Evolutionary conservation across 2,113 vertebrate species (phyloP).

Genomic region (Rostratula benghalensis): DNA sequence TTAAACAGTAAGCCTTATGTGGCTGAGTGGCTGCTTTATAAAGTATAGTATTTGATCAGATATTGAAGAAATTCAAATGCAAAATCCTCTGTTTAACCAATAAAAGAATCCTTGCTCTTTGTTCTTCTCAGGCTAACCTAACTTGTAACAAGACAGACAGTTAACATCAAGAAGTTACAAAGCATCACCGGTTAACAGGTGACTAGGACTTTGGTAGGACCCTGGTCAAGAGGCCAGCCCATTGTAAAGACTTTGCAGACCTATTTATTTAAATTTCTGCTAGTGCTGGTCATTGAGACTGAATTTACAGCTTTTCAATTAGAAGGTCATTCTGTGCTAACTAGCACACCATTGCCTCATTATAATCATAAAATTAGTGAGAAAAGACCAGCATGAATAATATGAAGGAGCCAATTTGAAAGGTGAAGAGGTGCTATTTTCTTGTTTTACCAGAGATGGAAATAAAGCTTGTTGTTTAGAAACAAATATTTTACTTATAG

Average conservation of each 20-base stretch:
- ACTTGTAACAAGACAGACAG: slow-evolving; percentile 38
- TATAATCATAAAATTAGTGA: slow-evolving; percentile 80
- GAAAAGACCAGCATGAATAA: slow-evolving; percentile 74
- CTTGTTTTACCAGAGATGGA: slow-evolving; percentile 20
- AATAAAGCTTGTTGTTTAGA: slow-evolving; percentile 30
- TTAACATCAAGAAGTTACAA: slow-evolving; percentile 58
- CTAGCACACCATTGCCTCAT: slow-evolving; percentile 76
- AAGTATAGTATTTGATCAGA: background rate
- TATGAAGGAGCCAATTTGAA: slow-evolving; percentile 36
- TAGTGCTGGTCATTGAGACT: slow-evolving; percentile 64
- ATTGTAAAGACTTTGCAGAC: slow-evolving; percentile 51
- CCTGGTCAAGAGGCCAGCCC: slow-evolving; percentile 63
- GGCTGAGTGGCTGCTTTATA: slow-evolving; percentile 7
- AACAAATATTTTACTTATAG: slow-evolving; percentile 26
- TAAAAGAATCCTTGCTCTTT: slow-evolving; percentile 22
- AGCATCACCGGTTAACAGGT: slow-evolving; percentile 9
- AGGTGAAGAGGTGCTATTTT: slow-evolving; percentile 62
- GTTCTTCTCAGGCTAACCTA: slow-evolving; percentile 12
- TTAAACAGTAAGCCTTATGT: slow-evolving; percentile 18
- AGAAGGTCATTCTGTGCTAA: slow-evolving; percentile 80
- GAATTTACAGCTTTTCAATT: slow-evolving; percentile 83
- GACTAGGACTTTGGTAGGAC: slow-evolving; percentile 44
- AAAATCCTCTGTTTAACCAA: slow-evolving; percentile 27
- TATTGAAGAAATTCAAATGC: slow-evolving; percentile 25
- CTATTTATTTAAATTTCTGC: slow-evolving; percentile 79